These are phyloP conservation scores for Ianthella basta DNA, from an alignment of 37 sponge, comb jelly and placozoan species.

Conservation along the genomic window DNA sequence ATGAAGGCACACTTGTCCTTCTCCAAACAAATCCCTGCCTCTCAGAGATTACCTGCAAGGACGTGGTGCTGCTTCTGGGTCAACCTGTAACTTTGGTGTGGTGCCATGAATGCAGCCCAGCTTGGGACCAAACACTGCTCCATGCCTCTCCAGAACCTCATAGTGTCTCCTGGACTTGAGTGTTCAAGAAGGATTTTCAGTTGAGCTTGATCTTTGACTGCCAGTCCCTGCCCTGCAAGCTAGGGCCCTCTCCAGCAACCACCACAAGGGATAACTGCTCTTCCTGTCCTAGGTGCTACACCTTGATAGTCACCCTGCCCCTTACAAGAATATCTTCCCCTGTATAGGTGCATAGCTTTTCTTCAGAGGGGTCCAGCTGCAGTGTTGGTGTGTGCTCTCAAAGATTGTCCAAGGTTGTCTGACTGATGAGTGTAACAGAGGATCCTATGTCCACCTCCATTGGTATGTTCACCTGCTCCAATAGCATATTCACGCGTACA, in stretches of 20 bases:
- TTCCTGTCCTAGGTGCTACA: background rate
- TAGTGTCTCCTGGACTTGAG: background rate
- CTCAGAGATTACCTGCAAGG: too few species aligned
- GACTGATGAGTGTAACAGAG: too few species aligned
- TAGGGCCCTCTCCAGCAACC: background rate
- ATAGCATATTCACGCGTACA: too few species aligned
- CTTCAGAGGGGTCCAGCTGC: too few species aligned
- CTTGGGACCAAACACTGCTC: slow-evolving; percentile 36
- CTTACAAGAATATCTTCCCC: background rate
- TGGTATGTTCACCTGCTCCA: background rate
- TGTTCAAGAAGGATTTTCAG: background rate
- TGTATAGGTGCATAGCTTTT: background rate
- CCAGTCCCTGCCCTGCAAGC: background rate
- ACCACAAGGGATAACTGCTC: background rate
- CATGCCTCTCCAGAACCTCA: slow-evolving; percentile 15
- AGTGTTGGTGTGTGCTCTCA: too few species aligned
- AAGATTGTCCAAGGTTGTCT: too few species aligned
- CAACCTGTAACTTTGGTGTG: slow-evolving; percentile 32
- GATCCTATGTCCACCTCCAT: background rate
- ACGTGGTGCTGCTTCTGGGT: slow-evolving; percentile 38
- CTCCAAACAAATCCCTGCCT: too few species aligned
- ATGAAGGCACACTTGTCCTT: too few species aligned
- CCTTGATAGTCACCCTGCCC: too few species aligned
- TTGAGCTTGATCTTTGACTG: background rate
- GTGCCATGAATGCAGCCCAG: slow-evolving; percentile 36